Percentiles rank a stretch among this genome's conserved stretches.
These are phyloP conservation scores for Archivesica marissinica DNA, from an alignment of 1,140 invertebrate species.

Conservation along the genomic window DNA sequence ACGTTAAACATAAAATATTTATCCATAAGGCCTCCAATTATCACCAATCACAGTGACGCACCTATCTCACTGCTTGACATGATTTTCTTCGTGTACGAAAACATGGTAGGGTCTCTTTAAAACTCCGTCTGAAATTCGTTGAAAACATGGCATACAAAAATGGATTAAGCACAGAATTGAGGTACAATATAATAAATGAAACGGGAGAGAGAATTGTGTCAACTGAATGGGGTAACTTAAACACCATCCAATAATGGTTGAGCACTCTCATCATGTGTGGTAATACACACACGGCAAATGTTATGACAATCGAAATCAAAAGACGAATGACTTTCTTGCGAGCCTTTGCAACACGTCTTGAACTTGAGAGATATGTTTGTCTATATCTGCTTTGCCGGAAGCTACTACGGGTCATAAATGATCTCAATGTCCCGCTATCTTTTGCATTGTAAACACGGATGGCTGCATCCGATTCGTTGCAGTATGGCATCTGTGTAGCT, in stretches of 20 bases:
- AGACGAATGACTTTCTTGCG: conserved; percentile 87
- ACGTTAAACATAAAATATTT: no score
- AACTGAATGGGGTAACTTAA: conserved; percentile 86
- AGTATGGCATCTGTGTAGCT: not conserved
- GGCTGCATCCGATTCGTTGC: not conserved
- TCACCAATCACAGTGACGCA: no score
- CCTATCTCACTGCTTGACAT: no score
- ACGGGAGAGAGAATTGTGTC: conserved; percentile 91
- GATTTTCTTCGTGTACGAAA: not conserved
- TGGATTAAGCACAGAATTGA: conserved; percentile 93
- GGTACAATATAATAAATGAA: conserved; percentile 93
- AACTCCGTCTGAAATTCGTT: conserved; percentile 85
- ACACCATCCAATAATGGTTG: conserved; percentile 86
- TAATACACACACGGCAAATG: conserved; percentile 93
- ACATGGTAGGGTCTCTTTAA: conserved; percentile 78
- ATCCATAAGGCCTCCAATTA: no score
- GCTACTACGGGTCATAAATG: not conserved
- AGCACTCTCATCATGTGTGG: conserved; percentile 93
- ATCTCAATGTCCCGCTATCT: not conserved
- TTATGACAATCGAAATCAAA: conserved; percentile 91
- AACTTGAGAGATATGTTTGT: conserved; percentile 17
- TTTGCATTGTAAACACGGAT: not conserved
- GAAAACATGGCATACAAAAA: conserved; percentile 93
- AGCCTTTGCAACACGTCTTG: conserved; percentile 53
- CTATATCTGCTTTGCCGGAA: conserved; percentile 1